Base-by-base conservation (phyloP, 1,140 invertebrate species). In the Aplysia californica region DNA sequence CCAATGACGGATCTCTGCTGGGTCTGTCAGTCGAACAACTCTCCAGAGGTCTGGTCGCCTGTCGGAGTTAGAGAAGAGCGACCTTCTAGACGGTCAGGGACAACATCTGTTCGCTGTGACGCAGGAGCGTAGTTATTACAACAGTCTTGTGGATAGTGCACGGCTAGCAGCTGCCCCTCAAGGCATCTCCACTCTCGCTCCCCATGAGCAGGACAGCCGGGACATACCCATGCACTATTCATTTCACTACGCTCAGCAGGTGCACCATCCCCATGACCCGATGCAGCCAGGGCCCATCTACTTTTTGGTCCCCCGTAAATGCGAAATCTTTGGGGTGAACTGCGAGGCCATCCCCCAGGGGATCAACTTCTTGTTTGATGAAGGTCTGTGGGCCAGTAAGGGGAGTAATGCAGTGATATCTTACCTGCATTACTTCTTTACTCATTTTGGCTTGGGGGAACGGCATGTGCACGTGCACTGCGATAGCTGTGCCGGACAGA, bases 221-320 rank as follows among this genome's bases (percentile, higher is more conserved):
- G 21, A 38, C 20, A 59, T 75, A 20, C 41, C 26, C 15, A 79
- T 80, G 71, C 84, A 84, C 70, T 85, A 84, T 38, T 73, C 58
- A 23, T 83, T 83, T 79, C 82, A 83, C 76, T 84, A 74, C 80
- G 82, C 82, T 0, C 83, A 82, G 64, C 70, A 73, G 31, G 66
- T 55, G 23, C 70, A 73, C 36, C 20, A 23, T 23, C 70, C 70
- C 3, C 4, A 39, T 56, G 61, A n/a, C 33, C 56, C 70, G 0
- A 20, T 10, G n/a, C 70, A 73, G 39, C 70, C 70, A 15, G 44
- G 44, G 10, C 44, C 44, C 10, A 50, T 50, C n/a, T 50, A 50
- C n/a, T 50, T 50, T n/a, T 4, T 26, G 70, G 35, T 55, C 50
- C 33, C 44, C 44, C n/a, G 44, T n/a, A 50, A 50, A 50, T 50